Evolutionary conservation across 1,140 invertebrate genomes (phyloP).

Genomic region (Linepithema humile): DNA sequence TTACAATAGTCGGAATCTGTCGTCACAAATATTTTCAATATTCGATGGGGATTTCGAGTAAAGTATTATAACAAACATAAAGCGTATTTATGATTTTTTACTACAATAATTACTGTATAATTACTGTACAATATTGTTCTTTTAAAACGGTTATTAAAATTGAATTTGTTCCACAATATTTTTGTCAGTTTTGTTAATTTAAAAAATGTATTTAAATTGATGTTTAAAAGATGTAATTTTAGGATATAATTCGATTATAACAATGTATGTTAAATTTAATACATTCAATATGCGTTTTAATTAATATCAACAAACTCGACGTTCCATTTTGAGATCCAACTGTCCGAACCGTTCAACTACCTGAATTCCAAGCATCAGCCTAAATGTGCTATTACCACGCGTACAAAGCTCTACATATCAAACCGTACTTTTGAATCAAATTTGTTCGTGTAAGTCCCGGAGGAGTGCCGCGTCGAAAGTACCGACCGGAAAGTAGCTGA

Average conservation of each 20-base stretch:
- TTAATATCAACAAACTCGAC: too few relatives aligned
- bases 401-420: background rate
- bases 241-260: too few relatives aligned
- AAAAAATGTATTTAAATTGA: too few relatives aligned
- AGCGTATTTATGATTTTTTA: background rate
- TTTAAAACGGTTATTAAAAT: background rate
- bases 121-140: background rate
- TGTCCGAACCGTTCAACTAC: too few relatives aligned
- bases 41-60: background rate
- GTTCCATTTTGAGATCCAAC: too few relatives aligned
- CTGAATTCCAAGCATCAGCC: too few relatives aligned
- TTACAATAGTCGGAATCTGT: background rate
- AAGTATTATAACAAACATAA: background rate
- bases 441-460: conserved; percentile 26
- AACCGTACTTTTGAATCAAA: conserved; percentile 35
- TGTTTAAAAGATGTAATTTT: background rate
- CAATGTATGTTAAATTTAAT: too few relatives aligned
- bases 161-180: background rate
- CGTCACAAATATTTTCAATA: background rate
- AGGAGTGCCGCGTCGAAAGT: conserved; percentile 16
- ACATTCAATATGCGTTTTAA: too few relatives aligned
- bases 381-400: background rate
- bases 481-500: conserved; percentile 23
- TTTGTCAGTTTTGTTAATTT: too few relatives aligned
- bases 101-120: background rate